These are phyloP conservation scores for Melanotaenia boesemani DNA, from an alignment of 2,797 vertebrate species.

Conservation along the genomic window DNA sequence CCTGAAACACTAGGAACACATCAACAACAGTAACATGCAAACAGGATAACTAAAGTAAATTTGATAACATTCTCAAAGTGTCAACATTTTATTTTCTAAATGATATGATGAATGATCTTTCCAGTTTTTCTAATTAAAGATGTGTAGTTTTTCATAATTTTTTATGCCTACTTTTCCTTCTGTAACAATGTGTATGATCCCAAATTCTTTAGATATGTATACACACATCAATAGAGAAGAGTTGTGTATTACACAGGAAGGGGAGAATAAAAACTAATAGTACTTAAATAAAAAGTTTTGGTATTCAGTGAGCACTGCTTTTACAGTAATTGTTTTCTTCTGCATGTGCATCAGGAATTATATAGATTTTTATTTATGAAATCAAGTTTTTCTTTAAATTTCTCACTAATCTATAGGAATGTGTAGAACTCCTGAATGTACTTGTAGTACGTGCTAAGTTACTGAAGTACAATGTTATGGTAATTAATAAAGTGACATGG, in stretches of 20 bases:
- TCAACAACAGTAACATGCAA: background rate
- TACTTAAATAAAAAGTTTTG: no score
- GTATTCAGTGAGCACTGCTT: background rate
- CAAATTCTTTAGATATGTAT: background rate
- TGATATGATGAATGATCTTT: background rate
- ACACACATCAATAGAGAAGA: no score
- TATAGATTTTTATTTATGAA: background rate
- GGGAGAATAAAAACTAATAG: no score
- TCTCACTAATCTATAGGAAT: no score
- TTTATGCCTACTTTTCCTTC: background rate
- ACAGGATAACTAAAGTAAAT: background rate
- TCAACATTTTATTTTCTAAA: background rate
- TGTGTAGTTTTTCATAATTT: background rate
- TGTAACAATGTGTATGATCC: background rate
- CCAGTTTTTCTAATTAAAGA: background rate
- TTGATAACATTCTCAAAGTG: background rate
- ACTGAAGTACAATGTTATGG: no score
- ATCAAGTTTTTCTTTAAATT: no score
- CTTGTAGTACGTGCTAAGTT: no score
- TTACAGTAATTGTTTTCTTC: background rate
- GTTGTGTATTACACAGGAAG: no score
- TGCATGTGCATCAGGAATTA: background rate
- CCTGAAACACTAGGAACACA: conserved; percentile 56
- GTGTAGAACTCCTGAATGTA: background rate
- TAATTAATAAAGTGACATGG: no score